Conservation (phyloP, 92 coral and sea anemone genomes). For the Epizoanthus rinbou region DNA sequence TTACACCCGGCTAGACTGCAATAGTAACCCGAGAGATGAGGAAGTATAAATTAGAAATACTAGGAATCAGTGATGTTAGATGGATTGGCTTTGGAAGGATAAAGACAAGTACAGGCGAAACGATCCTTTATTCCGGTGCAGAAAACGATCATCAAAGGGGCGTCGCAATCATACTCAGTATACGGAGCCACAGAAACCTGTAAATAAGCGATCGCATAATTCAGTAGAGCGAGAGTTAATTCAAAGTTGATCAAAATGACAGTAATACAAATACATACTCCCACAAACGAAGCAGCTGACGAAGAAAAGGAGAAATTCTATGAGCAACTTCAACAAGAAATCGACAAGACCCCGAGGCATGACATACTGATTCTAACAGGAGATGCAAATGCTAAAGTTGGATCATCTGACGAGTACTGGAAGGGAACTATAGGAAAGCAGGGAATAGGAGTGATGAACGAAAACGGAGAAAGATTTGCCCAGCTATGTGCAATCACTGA, state of each 20-base stretch:
- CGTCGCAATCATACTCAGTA: too few relatives aligned
- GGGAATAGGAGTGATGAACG: not conserved
- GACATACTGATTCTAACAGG: not conserved
- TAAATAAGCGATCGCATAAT: too few relatives aligned
- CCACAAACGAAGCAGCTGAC: not conserved
- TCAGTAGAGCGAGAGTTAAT: not conserved
- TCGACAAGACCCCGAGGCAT: not conserved
- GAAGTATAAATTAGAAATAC: too few relatives aligned
- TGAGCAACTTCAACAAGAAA: conserved; percentile 1
- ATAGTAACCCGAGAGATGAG: too few relatives aligned
- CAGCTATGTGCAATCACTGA: not conserved
- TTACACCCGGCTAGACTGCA: too few relatives aligned
- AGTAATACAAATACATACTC: not conserved
- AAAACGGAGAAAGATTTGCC: not conserved
- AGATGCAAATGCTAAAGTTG: conserved; percentile 10
- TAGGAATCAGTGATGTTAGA: not conserved
- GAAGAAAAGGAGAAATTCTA: not conserved
- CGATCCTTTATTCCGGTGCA: not conserved
- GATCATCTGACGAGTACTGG: not conserved
- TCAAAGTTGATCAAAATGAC: not conserved
- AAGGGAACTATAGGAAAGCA: not conserved
- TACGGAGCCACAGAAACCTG: not conserved
- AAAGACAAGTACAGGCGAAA: too few relatives aligned
- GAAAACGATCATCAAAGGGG: not conserved
- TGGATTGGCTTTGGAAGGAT: conserved; percentile 7